Evolutionary conservation across 64 coral and sea anemone genomes (phyloP).

Genomic region (Cladopsammia gracilis): DNA sequence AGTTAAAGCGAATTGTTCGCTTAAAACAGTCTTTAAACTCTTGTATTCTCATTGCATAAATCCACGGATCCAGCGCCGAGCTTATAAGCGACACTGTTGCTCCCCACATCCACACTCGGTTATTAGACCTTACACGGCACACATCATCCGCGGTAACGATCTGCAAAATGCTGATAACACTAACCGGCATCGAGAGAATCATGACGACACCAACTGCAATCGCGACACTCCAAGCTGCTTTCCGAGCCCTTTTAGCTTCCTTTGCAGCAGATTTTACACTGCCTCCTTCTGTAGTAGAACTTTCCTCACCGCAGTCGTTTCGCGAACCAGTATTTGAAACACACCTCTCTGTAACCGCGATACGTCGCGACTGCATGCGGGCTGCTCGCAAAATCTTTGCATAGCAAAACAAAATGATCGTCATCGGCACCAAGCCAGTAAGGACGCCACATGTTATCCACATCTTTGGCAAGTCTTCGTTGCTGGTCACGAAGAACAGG

Average conservation of each 20-base stretch:
- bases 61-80: constrained; percentile 66
- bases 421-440: constrained; percentile 23
- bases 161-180: constrained; percentile 27
- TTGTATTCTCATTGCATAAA: constrained; percentile 36
- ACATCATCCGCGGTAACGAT: constrained; percentile 14
- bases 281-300: neutral
- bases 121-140: constrained; percentile 7
- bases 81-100: constrained; percentile 32
- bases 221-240: constrained; percentile 24
- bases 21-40: constrained; percentile 42
- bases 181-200: constrained; percentile 35
- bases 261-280: neutral
- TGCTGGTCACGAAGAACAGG: neutral
- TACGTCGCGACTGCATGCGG: constrained; percentile 14
- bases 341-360: constrained; percentile 12
- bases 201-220: constrained; percentile 15
- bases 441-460: constrained; percentile 45
- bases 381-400: constrained; percentile 33
- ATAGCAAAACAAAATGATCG: constrained; percentile 28
- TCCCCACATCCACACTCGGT: constrained; percentile 51
- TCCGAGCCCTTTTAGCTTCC: constrained; percentile 18
- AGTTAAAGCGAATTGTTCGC: neutral
- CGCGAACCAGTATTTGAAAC: neutral
- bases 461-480: constrained; percentile 22
- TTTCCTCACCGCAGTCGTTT: neutral